Conservation (phyloP, 2,797 vertebrate species). For the Cyclura pinguis region DNA sequence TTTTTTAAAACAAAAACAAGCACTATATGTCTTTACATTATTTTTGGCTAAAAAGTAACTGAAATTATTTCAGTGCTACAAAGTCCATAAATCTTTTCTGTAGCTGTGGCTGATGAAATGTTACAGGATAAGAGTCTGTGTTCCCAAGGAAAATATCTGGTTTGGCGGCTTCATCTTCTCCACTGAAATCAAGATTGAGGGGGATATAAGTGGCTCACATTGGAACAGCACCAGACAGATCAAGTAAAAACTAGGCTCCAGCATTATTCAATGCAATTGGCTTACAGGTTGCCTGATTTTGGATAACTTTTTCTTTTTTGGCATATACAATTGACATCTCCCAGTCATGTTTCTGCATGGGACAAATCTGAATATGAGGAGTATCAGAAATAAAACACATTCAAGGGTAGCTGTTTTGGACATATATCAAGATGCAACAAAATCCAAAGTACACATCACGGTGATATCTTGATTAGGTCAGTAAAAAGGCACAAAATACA, state of each 20-base stretch:
- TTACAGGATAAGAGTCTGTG: conserved; percentile 72
- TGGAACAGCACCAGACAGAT: conserved; percentile 57
- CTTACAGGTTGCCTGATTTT: conserved; percentile 66
- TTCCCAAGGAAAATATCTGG: conserved; percentile 81
- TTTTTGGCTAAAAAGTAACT: conserved; percentile 79
- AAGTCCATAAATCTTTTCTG: conserved; percentile 82
- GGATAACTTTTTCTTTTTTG: conserved; percentile 51
- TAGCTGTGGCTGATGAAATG: conserved; percentile 73
- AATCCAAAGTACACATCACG: too few relatives aligned
- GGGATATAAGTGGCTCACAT: conserved; percentile 65
- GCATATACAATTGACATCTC: conserved; percentile 68
- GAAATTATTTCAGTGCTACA: conserved; percentile 78
- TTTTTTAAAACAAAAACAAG: conserved; percentile 76
- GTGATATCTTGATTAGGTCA: too few relatives aligned
- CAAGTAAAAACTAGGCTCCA: conserved; percentile 58
- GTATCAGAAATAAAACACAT: conserved; percentile 58
- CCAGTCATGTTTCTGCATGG: conserved; percentile 64
- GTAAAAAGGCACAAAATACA: too few relatives aligned
- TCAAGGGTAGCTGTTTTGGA: too few relatives aligned
- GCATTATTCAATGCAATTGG: conserved; percentile 54
- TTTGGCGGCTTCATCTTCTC: conserved; percentile 75
- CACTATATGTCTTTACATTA: conserved; percentile 81
- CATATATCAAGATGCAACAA: too few relatives aligned
- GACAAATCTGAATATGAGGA: conserved; percentile 68
- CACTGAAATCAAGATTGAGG: conserved; percentile 62